Conservation (phyloP, 2,797 vertebrate species). For the Bryconaethiops microstoma region DNA sequence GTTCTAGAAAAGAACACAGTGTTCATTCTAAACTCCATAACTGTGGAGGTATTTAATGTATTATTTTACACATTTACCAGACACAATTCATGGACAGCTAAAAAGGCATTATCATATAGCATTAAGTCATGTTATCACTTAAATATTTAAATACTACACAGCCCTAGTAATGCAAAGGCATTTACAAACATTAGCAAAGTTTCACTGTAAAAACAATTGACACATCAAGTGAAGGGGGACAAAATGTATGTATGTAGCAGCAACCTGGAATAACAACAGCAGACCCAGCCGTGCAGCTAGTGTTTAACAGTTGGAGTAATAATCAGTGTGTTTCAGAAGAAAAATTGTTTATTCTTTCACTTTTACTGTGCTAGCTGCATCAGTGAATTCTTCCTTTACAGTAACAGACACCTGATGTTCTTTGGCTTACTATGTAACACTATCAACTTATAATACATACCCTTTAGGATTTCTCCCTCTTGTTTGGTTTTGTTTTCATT, state of each 20-base stretch:
- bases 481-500: not conserved
- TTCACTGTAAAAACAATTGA: not conserved
- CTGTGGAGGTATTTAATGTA: not conserved
- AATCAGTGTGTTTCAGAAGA: not conserved
- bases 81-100: too few relatives aligned
- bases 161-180: not conserved
- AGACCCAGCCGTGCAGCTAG: slow-evolving; percentile 14
- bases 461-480: not conserved
- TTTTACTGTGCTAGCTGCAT: not conserved
- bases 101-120: too few relatives aligned
- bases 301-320: slow-evolving; percentile 27
- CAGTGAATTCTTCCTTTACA: slow-evolving; percentile 10
- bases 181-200: slow-evolving; percentile 14
- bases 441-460: not conserved
- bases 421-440: not conserved
- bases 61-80: not conserved
- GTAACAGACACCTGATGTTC: not conserved
- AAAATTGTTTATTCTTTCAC: slow-evolving; percentile 16
- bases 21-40: not conserved
- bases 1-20: not conserved
- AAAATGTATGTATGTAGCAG: slow-evolving; percentile 50
- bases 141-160: not conserved
- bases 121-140: not conserved
- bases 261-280: slow-evolving; percentile 51
- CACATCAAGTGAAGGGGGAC: not conserved